Base-by-base conservation (phyloP, 2,797 vertebrate species). In the Oreonectes daqikongensis region DNA sequence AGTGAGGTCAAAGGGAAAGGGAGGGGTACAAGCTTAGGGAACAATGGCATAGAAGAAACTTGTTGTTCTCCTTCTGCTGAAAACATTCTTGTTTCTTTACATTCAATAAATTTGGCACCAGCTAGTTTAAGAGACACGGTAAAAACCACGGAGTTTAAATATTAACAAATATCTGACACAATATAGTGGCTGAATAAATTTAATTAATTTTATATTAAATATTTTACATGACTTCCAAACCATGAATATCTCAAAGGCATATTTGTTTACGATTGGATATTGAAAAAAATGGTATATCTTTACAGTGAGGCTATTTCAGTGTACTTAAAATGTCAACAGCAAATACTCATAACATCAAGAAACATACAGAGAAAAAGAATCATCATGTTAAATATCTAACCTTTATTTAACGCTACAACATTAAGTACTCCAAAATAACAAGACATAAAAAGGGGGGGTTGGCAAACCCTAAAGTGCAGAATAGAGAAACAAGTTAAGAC, bases 321-420 rank as follows among this genome's bases (percentile, higher is more conserved):
- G 22, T 20, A 65, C 35, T 55, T 53, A 2, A 42, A 65, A 74
- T 44, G 48, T n/a, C n/a, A n/a, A n/a, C n/a, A n/a, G 3, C 18
- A 32, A 72, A 72, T 60, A 32, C 14, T 35, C 44, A 32, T 0
- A 67, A 69, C 69, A 79, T 86, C 57, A 90, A 90, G 85, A 86
- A 90, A 87, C 85, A 72, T 86, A 82, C 86, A 79, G 67, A 73
- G 84, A 85, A 89, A 69, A 88, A 78, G 48, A 87, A 61, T 72
- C 44, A 32, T 87, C 76, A 85, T 87, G 83, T 89, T 91, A 91
- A 90, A 92, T 90, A 88, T 88, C 86, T 85, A 90, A 88, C 88
- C 91, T 93, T 93, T 93, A 93, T 93, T 93, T 90, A 86, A 91
- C 85, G 79, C 85, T 85, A 87, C 59, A 83, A 85, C 79, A 79